Evolutionary conservation across 1,140 invertebrate species (phyloP).

Genomic region (Planococcus citri): DNA sequence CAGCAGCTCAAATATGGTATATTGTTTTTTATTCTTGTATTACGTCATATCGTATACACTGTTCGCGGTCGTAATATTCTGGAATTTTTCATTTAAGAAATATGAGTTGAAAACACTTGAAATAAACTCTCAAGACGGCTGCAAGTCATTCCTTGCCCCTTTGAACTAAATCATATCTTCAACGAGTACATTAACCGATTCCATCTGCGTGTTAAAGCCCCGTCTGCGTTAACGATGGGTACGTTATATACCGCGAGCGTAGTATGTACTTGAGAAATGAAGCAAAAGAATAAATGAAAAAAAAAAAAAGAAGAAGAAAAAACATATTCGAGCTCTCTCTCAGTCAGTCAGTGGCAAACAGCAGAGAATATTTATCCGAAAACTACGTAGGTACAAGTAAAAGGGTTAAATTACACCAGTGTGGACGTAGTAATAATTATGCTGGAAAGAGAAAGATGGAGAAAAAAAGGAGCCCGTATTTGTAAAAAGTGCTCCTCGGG

Average conservation of each 20-base stretch:
- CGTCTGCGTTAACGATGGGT: neutral
- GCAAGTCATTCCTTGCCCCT: constrained; percentile 5
- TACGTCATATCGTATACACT: no score
- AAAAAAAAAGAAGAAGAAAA: no score
- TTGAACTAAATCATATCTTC: neutral
- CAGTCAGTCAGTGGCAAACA: neutral
- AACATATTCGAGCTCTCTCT: no score
- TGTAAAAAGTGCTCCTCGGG: neutral
- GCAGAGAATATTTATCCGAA: neutral
- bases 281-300: neutral
- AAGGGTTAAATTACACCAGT: neutral
- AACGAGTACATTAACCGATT: constrained; percentile 3
- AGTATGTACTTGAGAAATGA: neutral
- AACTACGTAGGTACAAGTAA: neutral
- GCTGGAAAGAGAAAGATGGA: no score
- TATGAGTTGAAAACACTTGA: neutral
- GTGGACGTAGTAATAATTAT: no score
- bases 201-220: neutral
- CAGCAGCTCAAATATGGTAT: no score
- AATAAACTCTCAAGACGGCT: constrained; percentile 1
- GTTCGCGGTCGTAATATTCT: neutral
- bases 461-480: neutral
- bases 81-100: neutral
- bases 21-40: no score
- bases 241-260: neutral